Evolutionary conservation across 2,113 vertebrate species (phyloP).

Genomic region (Chlorodrepanis virens): DNA sequence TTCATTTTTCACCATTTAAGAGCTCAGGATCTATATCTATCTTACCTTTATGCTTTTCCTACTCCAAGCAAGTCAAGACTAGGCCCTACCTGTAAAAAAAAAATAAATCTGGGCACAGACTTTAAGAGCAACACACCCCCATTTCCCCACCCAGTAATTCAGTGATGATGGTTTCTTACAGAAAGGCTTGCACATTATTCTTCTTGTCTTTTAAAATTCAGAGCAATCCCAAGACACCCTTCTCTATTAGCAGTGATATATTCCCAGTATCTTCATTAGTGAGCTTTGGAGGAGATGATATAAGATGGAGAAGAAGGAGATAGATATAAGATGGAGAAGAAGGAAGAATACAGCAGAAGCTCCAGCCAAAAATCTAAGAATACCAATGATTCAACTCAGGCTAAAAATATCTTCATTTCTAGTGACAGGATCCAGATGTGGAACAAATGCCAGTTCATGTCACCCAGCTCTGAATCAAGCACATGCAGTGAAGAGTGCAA

Average conservation of each 20-base stretch:
- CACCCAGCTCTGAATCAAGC: not conserved
- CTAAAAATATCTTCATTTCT: slow-evolving; percentile 36
- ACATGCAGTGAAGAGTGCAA: not conserved
- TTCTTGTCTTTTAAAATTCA: not conserved
- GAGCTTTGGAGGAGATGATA: not conserved
- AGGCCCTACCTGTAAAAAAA: not conserved
- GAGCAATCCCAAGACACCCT: not conserved
- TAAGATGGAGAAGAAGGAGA: not conserved
- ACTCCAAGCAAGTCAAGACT: not conserved
- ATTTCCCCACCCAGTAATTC: not conserved
- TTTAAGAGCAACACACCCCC: not conserved
- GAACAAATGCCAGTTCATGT: not conserved
- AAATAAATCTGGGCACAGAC: not conserved
- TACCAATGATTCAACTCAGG: not conserved
- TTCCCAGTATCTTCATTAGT: not conserved
- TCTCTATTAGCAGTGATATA: not conserved
- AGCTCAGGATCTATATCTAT: not conserved
- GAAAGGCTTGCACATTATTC: not conserved
- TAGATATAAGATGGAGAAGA: not conserved
- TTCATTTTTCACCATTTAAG: not conserved
- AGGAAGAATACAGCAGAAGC: not conserved
- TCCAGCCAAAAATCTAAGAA: slow-evolving; percentile 4
- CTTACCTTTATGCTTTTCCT: not conserved
- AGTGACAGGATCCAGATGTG: not conserved
- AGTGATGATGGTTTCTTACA: not conserved